These are phyloP conservation scores for Volucella inanis DNA, from an alignment of 2,888 invertebrate genomes.

Conservation along the genomic window DNA sequence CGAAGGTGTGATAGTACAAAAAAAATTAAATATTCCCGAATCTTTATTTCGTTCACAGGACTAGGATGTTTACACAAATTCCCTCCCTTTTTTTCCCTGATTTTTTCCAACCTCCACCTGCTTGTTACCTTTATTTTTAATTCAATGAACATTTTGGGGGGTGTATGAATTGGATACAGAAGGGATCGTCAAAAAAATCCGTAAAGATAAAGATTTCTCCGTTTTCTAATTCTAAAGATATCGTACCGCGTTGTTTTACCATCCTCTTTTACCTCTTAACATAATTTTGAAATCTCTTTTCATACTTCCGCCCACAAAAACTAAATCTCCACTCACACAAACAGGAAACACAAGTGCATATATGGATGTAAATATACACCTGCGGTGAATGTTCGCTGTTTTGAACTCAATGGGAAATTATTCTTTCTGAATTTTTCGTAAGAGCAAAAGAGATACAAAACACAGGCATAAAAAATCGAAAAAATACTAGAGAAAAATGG, in stretches of 20 bases:
- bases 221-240: conserved; percentile 45
- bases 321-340: background rate
- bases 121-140: conserved; percentile 32
- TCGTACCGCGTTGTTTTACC: conserved; percentile 21
- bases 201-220: conserved; percentile 48
- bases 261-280: conserved; percentile 51
- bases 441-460: conserved; percentile 1
- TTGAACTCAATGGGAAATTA: conserved; percentile 21
- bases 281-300: conserved; percentile 45
- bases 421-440: conserved; percentile 46
- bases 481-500: conserved; percentile 27
- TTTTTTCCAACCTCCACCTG: conserved; percentile 27
- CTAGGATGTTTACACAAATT: conserved; percentile 43
- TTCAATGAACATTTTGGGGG: conserved; percentile 24
- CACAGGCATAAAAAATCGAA: background rate
- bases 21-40: conserved; percentile 33
- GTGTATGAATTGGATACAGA: conserved; percentile 26
- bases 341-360: background rate
- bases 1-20: conserved; percentile 38
- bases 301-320: background rate
- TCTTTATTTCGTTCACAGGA: conserved; percentile 57
- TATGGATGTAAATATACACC: background rate
- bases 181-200: conserved; percentile 18
- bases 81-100: background rate
- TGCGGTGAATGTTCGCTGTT: conserved; percentile 9